Evolutionary conservation across 2,797 vertebrate species (phyloP), one percentile per base, ranked within the genome.

Genomic region (Thamnophis elegans): DNA sequence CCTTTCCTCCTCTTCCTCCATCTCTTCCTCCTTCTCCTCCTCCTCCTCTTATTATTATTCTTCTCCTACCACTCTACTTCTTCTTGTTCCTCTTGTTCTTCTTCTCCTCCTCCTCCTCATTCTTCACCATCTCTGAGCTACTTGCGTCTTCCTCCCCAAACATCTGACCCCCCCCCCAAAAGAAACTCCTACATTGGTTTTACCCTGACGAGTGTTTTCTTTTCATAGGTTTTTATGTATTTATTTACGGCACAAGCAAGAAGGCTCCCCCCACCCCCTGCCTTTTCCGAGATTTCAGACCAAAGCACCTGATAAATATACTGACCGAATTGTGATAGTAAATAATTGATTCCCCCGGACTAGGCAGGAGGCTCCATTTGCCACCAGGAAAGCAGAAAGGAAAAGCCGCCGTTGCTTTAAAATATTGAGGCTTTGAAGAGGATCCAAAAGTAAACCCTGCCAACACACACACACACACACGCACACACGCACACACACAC

Each of bases 381-480:
- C 92, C 92, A 93, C 82, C 93, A 96, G 94, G 89, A 94, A 92
- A 16, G 91, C 92, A 95, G 96, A 93, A 88, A 92, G 60, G 92
- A 85, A 93, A 95, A 89, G 58, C 85, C 93, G 54, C 92, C 86
- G 93, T 88, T 36, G 88, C 54, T 95, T 88, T 92, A 92, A 94
- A 93, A 95, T 0, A 88, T 95, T 16, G 90, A 92, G 89, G 53
- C 85, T 96, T 96, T 96, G 94, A 94, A 87, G 59, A 90, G 95
- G 96, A 91, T 92, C 94, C 95, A 96, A 92, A 93, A 93, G 92
- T 2, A 92, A 54, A 93, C 93, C 78, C 12, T 56, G 85, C 22
- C 73, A 65, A 51, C 5, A 51, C 47, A 51, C 47, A 47, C 47
- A 47, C 47, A n/a, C n/a, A n/a, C n/a, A 51, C 5, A 47, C 47